phyloP scores from a whole-genome alignment of 1,140 invertebrate species.

The Yoshiicerus persimilis region DNA sequence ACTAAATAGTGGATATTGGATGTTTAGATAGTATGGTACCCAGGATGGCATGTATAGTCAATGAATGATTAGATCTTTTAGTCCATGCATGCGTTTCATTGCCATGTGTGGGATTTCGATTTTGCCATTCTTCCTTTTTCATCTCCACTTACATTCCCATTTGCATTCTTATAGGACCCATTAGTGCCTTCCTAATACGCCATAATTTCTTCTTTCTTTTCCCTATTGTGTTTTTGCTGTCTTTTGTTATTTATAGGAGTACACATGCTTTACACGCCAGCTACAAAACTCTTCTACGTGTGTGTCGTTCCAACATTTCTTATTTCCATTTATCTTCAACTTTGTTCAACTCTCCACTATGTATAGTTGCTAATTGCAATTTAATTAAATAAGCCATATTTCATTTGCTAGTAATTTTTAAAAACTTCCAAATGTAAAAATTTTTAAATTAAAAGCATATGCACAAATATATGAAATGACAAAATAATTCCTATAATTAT shows the following conservation, averaged over 20 bases:
- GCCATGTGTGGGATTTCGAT: conserved; percentile 14
- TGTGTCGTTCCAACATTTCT: not conserved
- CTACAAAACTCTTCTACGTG: not conserved
- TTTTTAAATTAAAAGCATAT: too few relatives aligned
- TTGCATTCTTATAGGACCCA: not conserved
- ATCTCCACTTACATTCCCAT: not conserved
- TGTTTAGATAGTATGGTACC: not conserved
- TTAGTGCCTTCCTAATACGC: not conserved
- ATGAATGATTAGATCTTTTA: not conserved
- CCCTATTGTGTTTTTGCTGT: not conserved
- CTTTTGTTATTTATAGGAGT: not conserved
- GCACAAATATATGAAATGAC: too few relatives aligned
- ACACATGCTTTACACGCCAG: not conserved
- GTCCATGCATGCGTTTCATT: conserved; percentile 1
- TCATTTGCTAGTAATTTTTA: too few relatives aligned
- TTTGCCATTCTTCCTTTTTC: conserved; percentile 14
- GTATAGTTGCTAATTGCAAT: too few relatives aligned
- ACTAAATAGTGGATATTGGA: not conserved
- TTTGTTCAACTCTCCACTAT: not conserved
- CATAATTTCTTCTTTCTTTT: not conserved
- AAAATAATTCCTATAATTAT: too few relatives aligned
- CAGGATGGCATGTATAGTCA: not conserved
- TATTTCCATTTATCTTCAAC: not conserved
- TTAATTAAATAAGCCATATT: too few relatives aligned
- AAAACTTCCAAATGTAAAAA: too few relatives aligned